Evolutionary conservation across 2,113 vertebrate species (phyloP).

Genomic region (Tretioscincus oriximinensis): DNA sequence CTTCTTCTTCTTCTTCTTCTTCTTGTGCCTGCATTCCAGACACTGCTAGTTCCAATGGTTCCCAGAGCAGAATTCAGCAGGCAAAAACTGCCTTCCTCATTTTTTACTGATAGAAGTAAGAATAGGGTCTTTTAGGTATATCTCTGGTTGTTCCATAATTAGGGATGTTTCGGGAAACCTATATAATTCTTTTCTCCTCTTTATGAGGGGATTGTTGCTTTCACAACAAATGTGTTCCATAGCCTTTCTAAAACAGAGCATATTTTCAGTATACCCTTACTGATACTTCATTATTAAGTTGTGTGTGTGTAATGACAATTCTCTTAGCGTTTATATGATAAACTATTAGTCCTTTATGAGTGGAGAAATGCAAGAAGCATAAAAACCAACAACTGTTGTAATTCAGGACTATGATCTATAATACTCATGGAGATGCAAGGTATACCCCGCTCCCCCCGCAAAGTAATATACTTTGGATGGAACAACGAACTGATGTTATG

Average conservation of each 20-base stretch:
- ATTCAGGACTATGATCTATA: constrained; percentile 2
- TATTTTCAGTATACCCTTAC: background rate
- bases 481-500: background rate
- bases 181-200: background rate
- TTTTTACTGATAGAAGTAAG: background rate
- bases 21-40: background rate
- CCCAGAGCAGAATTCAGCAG: background rate
- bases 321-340: constrained; percentile 1
- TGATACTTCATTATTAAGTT: background rate
- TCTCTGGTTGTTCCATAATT: no score
- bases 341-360: constrained; percentile 23
- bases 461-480: constrained; percentile 32
- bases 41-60: background rate
- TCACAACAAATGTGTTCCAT: background rate
- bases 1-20: no score
- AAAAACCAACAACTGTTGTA: constrained; percentile 9
- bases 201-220: background rate
- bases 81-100: background rate
- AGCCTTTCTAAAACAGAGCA: background rate
- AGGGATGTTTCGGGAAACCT: background rate
- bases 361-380: constrained; percentile 13
- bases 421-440: background rate
- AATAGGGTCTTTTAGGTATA: background rate
- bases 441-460: constrained; percentile 32
- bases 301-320: background rate